Conservation (phyloP, 2,797 vertebrate species). For the Sebastes kiyomatsui region DNA sequence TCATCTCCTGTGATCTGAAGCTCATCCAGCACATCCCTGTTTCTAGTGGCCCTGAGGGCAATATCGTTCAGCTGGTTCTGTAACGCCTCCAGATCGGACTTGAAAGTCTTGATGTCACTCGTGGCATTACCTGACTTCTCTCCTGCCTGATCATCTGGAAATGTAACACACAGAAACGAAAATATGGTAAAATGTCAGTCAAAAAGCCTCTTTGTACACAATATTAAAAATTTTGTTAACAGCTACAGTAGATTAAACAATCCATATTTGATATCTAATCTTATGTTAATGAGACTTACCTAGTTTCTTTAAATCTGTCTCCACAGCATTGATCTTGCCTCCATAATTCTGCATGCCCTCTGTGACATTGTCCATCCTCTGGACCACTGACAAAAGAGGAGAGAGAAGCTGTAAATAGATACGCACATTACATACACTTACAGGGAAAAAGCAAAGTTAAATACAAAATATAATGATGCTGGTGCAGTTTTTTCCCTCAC, state of each 20-base stretch:
- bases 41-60: conserved; percentile 86
- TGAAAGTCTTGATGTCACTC: conserved; percentile 90
- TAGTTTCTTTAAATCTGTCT: conserved; percentile 92
- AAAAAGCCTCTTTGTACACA: neutral
- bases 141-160: conserved; percentile 88
- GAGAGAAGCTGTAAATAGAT: neutral
- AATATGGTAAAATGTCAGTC: neutral
- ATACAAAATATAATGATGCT: neutral
- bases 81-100: conserved; percentile 88
- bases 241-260: neutral
- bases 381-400: conserved; percentile 86
- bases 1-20: conserved; percentile 87
- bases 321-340: conserved; percentile 91
- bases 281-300: conserved; percentile 77
- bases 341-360: conserved; percentile 93
- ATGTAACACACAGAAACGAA: neutral
- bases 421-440: neutral
- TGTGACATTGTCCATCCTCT: conserved; percentile 95
- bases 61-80: conserved; percentile 90
- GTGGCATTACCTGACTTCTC: conserved; percentile 91
- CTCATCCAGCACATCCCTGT: conserved; percentile 90
- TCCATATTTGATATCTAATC: neutral
- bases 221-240: neutral
- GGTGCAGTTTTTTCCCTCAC: neutral
- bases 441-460: neutral